Evolutionary conservation across 2,797 vertebrate genomes (phyloP), one percentile per base, ranked within the genome.

Genomic region (Pantherophis vulpinus): DNA sequence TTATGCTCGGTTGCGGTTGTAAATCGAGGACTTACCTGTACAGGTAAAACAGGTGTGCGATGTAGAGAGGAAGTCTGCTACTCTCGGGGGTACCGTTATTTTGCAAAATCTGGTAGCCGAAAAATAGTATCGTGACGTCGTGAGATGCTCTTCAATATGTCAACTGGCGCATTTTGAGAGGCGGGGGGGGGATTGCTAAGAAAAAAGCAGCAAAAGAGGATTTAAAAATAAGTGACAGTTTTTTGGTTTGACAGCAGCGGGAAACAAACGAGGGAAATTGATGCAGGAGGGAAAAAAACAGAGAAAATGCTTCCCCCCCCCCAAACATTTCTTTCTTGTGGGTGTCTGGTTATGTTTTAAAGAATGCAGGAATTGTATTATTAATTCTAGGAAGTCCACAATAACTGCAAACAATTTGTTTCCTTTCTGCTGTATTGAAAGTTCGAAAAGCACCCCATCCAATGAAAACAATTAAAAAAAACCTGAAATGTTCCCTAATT

Each of bases 291-390:
- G 18, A 29, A 20, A 13, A 13, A 25, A 14, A 70, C 2, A 27
- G 60, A 54, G 2, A 18, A 55, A 70, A 55, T 18, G 1, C 12
- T 59, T 37, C 14, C 0, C 1, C 0, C 2, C 1, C 9, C 11
- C 2, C 37, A 47, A 14, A 47, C 6, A 14, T 29, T 47, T 3
- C 14, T 25, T 90, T 55, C 32, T 42, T 42, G 16, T 0, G 8
- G 16, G 7, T 18, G 32, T 79, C 42, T 18, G 4, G 37, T 1
- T 42, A 9, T 1, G 3, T 47, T 47, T 56, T 42, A 89, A 89
- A 47, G 5, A 6, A 27, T 37, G 70, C 7, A 20, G 70, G 16
- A 4, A 74, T 74, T 47, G 47, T 29, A 27, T 61, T 27, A 20
- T 47, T 47, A 47, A n/a, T 32, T n/a, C 29, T 10, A 2, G 16